Percentiles rank a stretch among this genome's conserved stretches.
phyloP scores from a whole-genome alignment of 2,113 vertebrate species.

The Notarius lentiginosus region DNA sequence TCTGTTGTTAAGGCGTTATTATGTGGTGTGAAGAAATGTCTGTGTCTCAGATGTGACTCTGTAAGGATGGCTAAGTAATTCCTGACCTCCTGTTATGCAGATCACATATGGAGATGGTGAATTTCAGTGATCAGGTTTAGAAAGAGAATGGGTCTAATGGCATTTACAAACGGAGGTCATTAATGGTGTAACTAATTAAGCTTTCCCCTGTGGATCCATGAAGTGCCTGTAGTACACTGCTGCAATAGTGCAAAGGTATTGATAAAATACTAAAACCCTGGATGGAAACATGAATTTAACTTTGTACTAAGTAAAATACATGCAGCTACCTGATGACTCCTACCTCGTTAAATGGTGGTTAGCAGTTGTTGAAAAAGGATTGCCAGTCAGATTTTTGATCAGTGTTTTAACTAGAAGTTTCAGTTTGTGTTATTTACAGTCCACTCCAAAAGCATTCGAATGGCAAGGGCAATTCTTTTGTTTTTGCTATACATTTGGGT shows the following conservation, averaged over 20 bases:
- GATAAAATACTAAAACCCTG: slow-evolving; percentile 9
- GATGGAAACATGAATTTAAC: neutral
- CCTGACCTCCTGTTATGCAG: neutral
- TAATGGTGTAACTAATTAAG: neutral
- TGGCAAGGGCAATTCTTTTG: neutral
- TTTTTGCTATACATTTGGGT: neutral
- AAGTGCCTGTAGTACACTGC: neutral
- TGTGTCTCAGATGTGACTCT: neutral
- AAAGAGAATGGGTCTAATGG: slow-evolving; percentile 19
- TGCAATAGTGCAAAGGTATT: neutral
- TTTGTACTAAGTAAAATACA: neutral
- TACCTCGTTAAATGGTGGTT: neutral
- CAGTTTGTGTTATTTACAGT: neutral
- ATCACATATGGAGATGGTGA: neutral
- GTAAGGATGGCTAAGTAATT: neutral
- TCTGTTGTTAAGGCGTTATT: neutral
- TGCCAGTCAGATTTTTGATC: neutral
- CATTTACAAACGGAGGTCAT: neutral
- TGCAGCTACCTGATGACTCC: neutral
- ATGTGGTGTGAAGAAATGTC: neutral
- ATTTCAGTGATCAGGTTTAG: neutral
- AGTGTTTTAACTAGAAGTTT: neutral
- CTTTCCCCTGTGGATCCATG: neutral
- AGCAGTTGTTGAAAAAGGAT: neutral
- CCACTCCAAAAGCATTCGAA: neutral